Conservation (phyloP, 2,888 invertebrate genomes). For the Drosophila diplacantha region DNA sequence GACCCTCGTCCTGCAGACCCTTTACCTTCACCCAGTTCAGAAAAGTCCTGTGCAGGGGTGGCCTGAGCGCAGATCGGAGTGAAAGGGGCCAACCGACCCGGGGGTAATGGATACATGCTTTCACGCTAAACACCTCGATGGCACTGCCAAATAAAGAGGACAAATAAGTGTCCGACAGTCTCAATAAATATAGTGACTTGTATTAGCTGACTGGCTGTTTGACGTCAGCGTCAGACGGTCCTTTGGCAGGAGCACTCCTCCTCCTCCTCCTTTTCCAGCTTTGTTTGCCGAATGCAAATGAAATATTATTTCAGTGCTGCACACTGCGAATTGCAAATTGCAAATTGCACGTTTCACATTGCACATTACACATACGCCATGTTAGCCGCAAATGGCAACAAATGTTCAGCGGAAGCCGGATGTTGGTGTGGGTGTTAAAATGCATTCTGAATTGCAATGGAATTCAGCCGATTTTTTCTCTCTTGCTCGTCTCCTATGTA, state of each 20-base stretch:
- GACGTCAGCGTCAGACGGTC: conserved; percentile 22
- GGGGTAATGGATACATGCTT: conserved; percentile 46
- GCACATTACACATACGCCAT: conserved; percentile 25
- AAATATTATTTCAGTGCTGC: conserved; percentile 38
- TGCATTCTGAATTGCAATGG: conserved; percentile 18
- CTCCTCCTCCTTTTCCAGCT: background rate
- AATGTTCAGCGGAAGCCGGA: conserved; percentile 27
- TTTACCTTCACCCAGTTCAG: conserved; percentile 20
- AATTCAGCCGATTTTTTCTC: conserved; percentile 14
- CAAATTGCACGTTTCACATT: background rate
- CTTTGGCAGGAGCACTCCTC: conserved; percentile 1
- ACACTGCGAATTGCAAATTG: conserved; percentile 23
- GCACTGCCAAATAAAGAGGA: conserved; percentile 35
- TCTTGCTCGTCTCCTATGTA: background rate
- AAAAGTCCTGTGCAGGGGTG: background rate
- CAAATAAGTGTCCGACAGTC: conserved; percentile 34
- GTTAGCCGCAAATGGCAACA: conserved; percentile 32
- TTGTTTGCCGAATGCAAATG: conserved; percentile 26
- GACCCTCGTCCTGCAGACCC: conserved; percentile 9
- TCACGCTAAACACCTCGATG: conserved; percentile 42
- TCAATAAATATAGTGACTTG: conserved; percentile 34
- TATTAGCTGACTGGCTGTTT: conserved; percentile 20
- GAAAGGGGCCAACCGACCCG: conserved; percentile 2
- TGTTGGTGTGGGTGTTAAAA: conserved; percentile 17
- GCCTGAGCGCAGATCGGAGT: conserved; percentile 25